phyloP scores from a whole-genome alignment of 2,797 vertebrate species.

The Pipistrellus pygmaeus region DNA sequence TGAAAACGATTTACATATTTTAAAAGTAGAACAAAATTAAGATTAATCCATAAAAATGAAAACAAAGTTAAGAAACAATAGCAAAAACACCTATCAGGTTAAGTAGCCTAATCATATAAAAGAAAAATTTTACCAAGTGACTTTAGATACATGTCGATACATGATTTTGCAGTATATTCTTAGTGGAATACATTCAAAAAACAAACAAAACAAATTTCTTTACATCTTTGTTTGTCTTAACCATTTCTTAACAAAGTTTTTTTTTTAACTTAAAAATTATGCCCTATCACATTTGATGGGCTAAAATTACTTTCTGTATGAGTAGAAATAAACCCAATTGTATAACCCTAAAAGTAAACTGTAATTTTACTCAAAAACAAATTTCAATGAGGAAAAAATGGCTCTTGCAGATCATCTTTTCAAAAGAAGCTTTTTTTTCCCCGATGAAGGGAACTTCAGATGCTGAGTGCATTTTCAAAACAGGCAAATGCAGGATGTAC shows the following conservation, averaged over 20 bases:
- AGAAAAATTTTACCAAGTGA: neutral
- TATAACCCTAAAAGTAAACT: constrained; percentile 26
- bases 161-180: neutral
- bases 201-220: neutral
- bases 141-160: neutral
- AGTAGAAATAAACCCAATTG: constrained; percentile 33
- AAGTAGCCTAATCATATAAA: neutral
- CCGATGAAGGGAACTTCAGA: neutral
- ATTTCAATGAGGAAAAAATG: constrained; percentile 36
- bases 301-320: constrained; percentile 28
- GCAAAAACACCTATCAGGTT: neutral
- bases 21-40: neutral
- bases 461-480: neutral
- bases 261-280: neutral
- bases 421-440: constrained; percentile 1
- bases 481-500: neutral
- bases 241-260: neutral
- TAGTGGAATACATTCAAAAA: neutral
- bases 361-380: constrained; percentile 60
- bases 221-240: neutral
- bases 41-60: neutral
- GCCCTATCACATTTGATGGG: neutral
- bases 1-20: neutral
- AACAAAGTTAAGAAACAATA: neutral
- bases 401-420: constrained; percentile 34